Evolutionary conservation across 2,888 invertebrate genomes (phyloP).

Genomic region (Piscicola geometra): DNA sequence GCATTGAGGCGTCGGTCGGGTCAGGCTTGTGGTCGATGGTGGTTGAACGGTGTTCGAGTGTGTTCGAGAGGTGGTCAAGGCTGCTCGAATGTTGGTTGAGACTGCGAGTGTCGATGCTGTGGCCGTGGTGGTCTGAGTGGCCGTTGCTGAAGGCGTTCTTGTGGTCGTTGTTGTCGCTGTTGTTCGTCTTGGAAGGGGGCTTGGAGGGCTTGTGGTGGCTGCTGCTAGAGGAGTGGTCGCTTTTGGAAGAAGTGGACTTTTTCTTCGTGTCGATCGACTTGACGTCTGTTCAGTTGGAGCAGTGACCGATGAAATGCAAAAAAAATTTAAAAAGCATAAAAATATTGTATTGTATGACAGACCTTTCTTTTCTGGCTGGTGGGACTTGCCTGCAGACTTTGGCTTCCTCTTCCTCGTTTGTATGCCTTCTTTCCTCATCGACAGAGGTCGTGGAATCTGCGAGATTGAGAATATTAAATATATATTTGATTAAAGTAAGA

Average conservation of each 20-base stretch:
- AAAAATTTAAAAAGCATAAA: no score
- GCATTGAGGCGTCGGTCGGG: background rate
- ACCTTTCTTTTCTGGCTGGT: constrained; percentile 15
- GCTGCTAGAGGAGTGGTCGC: no score
- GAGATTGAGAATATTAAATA: no score
- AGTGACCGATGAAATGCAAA: background rate
- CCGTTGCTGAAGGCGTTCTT: background rate
- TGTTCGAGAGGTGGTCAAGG: no score
- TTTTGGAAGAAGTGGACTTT: background rate
- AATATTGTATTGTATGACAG: background rate
- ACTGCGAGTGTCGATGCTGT: background rate
- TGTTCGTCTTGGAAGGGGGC: background rate
- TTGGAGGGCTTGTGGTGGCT: constrained; percentile 1
- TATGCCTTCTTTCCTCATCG: constrained; percentile 90
- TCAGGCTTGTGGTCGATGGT: background rate
- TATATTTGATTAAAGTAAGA: no score
- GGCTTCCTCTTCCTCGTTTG: constrained; percentile 80
- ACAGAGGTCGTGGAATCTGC: constrained; percentile 73
- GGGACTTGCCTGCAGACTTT: constrained; percentile 38
- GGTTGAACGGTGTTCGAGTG: background rate
- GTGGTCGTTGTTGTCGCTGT: background rate
- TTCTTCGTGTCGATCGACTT: background rate
- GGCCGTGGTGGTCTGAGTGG: background rate
- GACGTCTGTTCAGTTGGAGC: background rate
- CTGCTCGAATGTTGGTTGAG: background rate